phyloP scores from a whole-genome alignment of 1,140 invertebrate species.

The Rhyacophila brunnea region DNA sequence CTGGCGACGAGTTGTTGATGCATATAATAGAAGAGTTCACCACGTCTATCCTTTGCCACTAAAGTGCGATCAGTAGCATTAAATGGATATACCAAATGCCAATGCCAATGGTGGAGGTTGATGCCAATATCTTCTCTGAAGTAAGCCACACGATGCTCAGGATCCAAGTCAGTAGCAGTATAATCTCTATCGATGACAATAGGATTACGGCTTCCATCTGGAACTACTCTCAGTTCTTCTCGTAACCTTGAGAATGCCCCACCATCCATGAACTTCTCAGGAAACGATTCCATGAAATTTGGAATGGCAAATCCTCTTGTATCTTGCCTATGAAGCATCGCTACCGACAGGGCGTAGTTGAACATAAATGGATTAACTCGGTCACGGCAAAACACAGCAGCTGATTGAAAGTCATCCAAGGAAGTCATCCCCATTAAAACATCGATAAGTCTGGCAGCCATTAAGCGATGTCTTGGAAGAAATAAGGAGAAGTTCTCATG shows the following conservation, averaged over 20 bases:
- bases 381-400: constrained; percentile 69
- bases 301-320: constrained; percentile 70
- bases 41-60: constrained; percentile 67
- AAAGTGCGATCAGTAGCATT: constrained; percentile 56
- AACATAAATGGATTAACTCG: constrained; percentile 75
- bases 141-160: constrained; percentile 73
- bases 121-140: constrained; percentile 74
- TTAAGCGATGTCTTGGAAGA: constrained; percentile 65
- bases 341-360: constrained; percentile 74
- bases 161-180: constrained; percentile 69
- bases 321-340: constrained; percentile 68
- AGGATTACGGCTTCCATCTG: constrained; percentile 60
- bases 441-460: constrained; percentile 68
- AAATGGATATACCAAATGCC: constrained; percentile 78
- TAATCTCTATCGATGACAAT: constrained; percentile 69
- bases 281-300: constrained; percentile 68
- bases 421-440: constrained; percentile 70
- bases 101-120: constrained; percentile 82
- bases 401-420: constrained; percentile 67
- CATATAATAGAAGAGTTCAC: constrained; percentile 78
- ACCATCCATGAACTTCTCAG: constrained; percentile 75
- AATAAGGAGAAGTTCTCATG: constrained; percentile 75
- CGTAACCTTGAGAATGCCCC: constrained; percentile 65
- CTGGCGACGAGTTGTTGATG: constrained; percentile 70
- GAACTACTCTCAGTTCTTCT: constrained; percentile 66